Percentiles rank a stretch among this genome's conserved stretches.
These are phyloP conservation scores for Rhodinocichla rosea DNA, from an alignment of 2,113 vertebrate species.

Conservation along the genomic window DNA sequence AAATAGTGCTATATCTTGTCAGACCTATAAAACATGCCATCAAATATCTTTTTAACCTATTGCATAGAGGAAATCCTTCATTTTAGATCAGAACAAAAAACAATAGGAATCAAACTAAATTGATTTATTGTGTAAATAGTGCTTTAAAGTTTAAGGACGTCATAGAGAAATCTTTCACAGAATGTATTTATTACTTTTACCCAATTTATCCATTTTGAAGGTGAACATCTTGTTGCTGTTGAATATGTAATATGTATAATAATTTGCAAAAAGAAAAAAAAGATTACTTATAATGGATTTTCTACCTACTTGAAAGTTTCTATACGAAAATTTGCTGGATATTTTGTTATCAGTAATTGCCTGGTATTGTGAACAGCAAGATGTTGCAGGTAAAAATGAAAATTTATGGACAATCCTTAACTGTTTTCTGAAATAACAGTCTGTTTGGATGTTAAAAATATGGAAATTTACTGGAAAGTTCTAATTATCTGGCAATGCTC, in stretches of 20 bases:
- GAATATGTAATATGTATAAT: background rate
- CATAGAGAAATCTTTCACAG: background rate
- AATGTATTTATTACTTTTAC: background rate
- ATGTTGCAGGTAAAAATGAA: background rate
- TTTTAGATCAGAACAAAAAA: background rate
- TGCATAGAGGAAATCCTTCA: background rate
- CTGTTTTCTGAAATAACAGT: background rate
- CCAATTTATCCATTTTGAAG: background rate
- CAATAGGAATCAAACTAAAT: background rate
- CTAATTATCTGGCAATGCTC: background rate
- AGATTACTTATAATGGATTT: background rate
- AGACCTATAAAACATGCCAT: background rate
- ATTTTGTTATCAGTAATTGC: background rate
- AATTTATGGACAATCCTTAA: background rate
- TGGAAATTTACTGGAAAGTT: background rate
- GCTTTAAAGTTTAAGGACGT: background rate
- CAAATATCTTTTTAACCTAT: background rate
- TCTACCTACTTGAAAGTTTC: background rate
- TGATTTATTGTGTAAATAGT: background rate
- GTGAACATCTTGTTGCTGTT: background rate
- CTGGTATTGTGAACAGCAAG: background rate
- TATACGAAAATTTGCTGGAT: background rate
- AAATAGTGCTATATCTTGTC: background rate
- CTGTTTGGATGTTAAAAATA: background rate
- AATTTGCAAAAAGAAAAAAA: background rate